These are phyloP conservation scores for Okamejei kenojei DNA, from an alignment of 2,797 vertebrate genomes.

Conservation along the genomic window DNA sequence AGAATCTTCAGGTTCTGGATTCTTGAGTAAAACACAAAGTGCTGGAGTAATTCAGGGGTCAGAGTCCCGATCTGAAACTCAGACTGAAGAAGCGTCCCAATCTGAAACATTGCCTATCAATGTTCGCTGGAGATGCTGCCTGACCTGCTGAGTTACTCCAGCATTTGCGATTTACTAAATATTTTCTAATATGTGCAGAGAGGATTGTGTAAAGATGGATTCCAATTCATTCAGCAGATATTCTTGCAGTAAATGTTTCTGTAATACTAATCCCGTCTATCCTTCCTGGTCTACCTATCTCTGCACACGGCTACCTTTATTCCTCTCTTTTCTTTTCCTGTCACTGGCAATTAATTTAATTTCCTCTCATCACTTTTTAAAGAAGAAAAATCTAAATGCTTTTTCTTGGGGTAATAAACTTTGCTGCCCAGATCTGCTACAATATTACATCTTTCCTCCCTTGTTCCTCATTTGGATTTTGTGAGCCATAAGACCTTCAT, in stretches of 20 bases:
- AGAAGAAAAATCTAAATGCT: not conserved
- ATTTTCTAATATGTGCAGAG: not conserved
- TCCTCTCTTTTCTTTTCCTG: not conserved
- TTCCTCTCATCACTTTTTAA: not conserved
- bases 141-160: too few species aligned
- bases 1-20: too few species aligned
- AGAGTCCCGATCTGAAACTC: too few species aligned
- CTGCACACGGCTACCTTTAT: not conserved
- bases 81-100: too few species aligned
- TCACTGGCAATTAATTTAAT: not conserved
- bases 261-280: not conserved
- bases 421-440: not conserved
- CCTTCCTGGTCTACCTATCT: not conserved
- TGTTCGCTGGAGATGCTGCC: too few species aligned
- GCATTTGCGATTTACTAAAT: not conserved
- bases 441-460: not conserved
- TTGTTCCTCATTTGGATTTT: not conserved
- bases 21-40: too few species aligned
- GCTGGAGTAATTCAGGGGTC: too few species aligned
- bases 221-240: not conserved
- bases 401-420: not conserved
- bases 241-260: not conserved
- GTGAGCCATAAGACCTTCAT: not conserved
- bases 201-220: not conserved
- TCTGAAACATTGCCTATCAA: too few species aligned